Percentiles rank a stretch among this genome's conserved stretches.
phyloP scores from a whole-genome alignment of 2,113 vertebrate species.

The Bubo bubo region DNA sequence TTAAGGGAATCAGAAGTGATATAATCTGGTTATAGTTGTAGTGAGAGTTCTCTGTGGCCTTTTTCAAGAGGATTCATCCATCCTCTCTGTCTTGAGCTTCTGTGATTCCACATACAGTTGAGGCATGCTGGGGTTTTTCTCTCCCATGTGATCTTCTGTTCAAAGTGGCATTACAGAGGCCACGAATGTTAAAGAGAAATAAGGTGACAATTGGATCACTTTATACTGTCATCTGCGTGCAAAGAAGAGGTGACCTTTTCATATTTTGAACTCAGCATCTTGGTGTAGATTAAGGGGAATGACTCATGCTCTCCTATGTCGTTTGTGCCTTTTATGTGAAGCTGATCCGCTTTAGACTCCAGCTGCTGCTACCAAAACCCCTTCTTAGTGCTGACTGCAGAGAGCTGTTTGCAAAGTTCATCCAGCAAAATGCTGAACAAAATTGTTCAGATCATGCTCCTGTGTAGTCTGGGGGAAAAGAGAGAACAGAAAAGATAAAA shows the following conservation, averaged over 20 bases:
- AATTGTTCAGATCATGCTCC: not conserved
- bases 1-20: not conserved
- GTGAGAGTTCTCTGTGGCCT: not conserved
- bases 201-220: not conserved
- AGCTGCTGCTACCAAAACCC: not conserved
- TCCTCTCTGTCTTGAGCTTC: not conserved
- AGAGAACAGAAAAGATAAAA: not conserved
- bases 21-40: not conserved
- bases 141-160: not conserved
- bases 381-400: not conserved
- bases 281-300: not conserved
- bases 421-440: conserved; percentile 4
- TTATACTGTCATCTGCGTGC: not conserved
- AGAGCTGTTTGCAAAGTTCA: not conserved
- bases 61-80: not conserved
- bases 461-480: not conserved
- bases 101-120: not conserved
- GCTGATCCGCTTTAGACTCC: not conserved
- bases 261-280: conserved; percentile 24
- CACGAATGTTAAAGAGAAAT: not conserved
- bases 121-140: not conserved
- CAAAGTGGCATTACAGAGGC: not conserved
- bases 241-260: not conserved
- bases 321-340: not conserved
- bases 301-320: not conserved